These are phyloP conservation scores for Odontothrips loti DNA, from an alignment of 2,888 invertebrate species.

Conservation along the genomic window DNA sequence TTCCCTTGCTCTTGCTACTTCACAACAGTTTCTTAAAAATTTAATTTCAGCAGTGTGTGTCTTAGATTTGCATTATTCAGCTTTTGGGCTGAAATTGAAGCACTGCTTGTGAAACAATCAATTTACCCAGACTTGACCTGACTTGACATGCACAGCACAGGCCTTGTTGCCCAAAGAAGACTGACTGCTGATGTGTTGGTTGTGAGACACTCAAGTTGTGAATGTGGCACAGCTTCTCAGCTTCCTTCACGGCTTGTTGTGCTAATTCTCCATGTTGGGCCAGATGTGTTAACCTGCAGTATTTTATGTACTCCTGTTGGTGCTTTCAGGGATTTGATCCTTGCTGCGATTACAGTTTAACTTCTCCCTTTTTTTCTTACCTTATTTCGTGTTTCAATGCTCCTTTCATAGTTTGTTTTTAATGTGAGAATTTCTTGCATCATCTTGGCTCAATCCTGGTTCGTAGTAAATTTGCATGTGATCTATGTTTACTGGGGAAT, in stretches of 20 bases:
- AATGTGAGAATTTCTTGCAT: slow-evolving; percentile 18
- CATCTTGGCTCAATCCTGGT: slow-evolving; percentile 2
- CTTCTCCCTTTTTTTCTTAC: not conserved
- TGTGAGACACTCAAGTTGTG: slow-evolving; percentile 17
- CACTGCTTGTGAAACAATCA: not conserved
- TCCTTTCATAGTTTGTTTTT: slow-evolving; percentile 14
- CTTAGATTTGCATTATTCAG: not conserved
- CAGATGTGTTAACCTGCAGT: slow-evolving; percentile 22
- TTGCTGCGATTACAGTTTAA: slow-evolving; percentile 20
- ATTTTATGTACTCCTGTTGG: slow-evolving; percentile 15
- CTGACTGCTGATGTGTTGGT: not conserved
- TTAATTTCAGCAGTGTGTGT: no score
- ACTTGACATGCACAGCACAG: slow-evolving; percentile 6
- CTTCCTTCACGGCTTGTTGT: slow-evolving; percentile 9
- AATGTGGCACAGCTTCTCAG: slow-evolving; percentile 15
- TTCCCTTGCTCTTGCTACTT: no score
- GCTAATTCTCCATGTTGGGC: slow-evolving; percentile 10
- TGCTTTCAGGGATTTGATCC: slow-evolving; percentile 19
- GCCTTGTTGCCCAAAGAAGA: slow-evolving; percentile 2
- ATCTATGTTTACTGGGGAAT: slow-evolving; percentile 12
- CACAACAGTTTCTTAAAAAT: no score
- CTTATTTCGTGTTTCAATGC: not conserved
- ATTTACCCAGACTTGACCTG: not conserved
- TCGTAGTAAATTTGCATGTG: slow-evolving; percentile 9
- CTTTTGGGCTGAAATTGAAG: not conserved